phyloP scores from a whole-genome alignment of 1,140 invertebrate species.

The Zelostemma sp. region DNA sequence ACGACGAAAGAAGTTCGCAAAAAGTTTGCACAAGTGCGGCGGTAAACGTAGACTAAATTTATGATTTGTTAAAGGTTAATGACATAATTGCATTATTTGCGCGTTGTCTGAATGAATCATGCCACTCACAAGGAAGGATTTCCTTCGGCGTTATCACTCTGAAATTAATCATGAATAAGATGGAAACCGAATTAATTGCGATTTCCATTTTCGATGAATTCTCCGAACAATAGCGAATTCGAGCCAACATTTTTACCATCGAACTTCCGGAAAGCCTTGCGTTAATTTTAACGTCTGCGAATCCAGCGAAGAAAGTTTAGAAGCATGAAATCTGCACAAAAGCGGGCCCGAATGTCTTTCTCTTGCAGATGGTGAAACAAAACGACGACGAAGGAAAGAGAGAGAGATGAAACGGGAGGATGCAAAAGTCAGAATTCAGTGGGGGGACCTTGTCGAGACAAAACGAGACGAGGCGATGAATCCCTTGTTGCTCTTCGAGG shows the following conservation, averaged over 20 bases:
- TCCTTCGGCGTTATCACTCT: too few species aligned
- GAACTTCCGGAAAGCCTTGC: neutral
- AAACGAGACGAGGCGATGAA: neutral
- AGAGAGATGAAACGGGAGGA: constrained; percentile 13
- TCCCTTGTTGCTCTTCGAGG: neutral
- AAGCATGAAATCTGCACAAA: neutral
- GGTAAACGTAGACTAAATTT: neutral
- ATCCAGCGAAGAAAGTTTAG: neutral
- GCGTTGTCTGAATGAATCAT: too few species aligned
- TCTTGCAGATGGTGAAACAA: neutral
- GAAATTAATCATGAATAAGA: too few species aligned
- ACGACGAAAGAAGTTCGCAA: neutral
- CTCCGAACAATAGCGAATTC: neutral
- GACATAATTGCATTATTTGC: too few species aligned
- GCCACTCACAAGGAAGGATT: too few species aligned
- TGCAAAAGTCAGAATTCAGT: neutral
- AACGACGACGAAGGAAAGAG: constrained; percentile 3
- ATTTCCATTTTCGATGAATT: too few species aligned
- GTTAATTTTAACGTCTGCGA: neutral
- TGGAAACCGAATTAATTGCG: too few species aligned
- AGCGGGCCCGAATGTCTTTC: constrained; percentile 1
- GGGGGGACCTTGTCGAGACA: constrained; percentile 10
- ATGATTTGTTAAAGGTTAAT: too few species aligned
- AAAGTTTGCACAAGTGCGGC: neutral
- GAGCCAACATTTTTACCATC: neutral